A percentile compares a stretch with the other conserved stretches of the same genome.
Conservation (phyloP, 2,888 invertebrate species). For the Portevinia maculata region DNA sequence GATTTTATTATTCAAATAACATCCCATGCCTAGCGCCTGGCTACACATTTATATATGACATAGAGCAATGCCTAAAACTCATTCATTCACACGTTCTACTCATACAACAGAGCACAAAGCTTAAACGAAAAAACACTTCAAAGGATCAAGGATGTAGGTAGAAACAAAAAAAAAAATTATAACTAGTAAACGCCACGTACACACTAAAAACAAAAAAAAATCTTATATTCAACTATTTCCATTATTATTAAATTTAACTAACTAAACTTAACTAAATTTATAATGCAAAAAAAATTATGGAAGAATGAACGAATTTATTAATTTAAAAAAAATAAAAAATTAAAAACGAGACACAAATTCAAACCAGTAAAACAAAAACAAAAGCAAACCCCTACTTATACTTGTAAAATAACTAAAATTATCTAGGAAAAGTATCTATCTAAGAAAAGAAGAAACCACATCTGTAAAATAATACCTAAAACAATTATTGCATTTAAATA, state of each 20-base stretch:
- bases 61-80: slow-evolving; percentile 7
- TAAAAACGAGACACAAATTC: slow-evolving; percentile 53
- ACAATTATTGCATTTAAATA: slow-evolving; percentile 65
- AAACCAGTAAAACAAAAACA: slow-evolving; percentile 46
- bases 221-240: slow-evolving; percentile 72
- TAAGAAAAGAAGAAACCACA: slow-evolving; percentile 23
- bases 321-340: slow-evolving; percentile 62
- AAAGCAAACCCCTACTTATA: slow-evolving; percentile 57
- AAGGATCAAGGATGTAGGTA: slow-evolving; percentile 65
- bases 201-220: slow-evolving; percentile 49
- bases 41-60: no score
- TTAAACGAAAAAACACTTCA: slow-evolving; percentile 50
- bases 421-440: slow-evolving; percentile 38
- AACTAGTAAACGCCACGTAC: slow-evolving; percentile 55
- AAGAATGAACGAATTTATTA: slow-evolving; percentile 74
- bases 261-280: slow-evolving; percentile 59
- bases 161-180: slow-evolving; percentile 34
- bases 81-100: slow-evolving; percentile 28
- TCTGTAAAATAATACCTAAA: slow-evolving; percentile 57
- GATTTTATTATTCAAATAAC: slow-evolving; percentile 47
- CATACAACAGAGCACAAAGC: slow-evolving; percentile 19
- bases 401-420: slow-evolving; percentile 67
- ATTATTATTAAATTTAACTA: slow-evolving; percentile 67
- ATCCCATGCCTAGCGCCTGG: slow-evolving; percentile 2
- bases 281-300: slow-evolving; percentile 46